Base-by-base conservation (phyloP, 1,140 invertebrate species). In the Ips nitidus region DNA sequence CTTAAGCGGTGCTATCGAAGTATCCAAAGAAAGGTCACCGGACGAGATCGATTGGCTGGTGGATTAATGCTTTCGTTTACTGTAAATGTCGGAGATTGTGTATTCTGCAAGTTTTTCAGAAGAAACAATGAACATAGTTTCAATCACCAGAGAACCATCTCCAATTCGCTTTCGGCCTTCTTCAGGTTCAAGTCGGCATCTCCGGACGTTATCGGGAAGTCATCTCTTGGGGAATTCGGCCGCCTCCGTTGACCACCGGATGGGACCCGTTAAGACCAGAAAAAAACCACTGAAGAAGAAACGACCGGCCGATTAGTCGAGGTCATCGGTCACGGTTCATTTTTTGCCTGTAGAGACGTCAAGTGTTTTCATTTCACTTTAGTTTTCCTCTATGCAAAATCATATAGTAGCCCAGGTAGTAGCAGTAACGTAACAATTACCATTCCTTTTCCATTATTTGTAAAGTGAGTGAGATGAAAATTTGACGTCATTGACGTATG, bases 241-340 rank as follows among this genome's bases (percentile, higher is more conserved):
- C 61, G 47, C 61, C 61, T 63, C 61, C 61, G 61, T 63, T 63
- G 61, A 63, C 61, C 61, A 63, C 61, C 61, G 61, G 61, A 63
- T 63, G 50, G 36, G 47, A 52, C 39, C 61, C 45, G 61, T 63
- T 63, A 52, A 52, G 50, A 39, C 47, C 61, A 63, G 37, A 50
- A 63, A 63, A 60, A 63, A 63, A 8, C 56, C 45, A 45, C 41
- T n/a, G 59, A 61, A 61, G 59, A 47, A 61, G 42, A 61, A 61
- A n/a, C 59, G 39, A 61, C 59, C 22, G 61, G 38, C 50, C 61
- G 61, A 63, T 63, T 63, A 63, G 61, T 52, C 61, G 61, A 52
- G 61, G 61, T 63, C 61, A 63, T 63, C 61, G 61, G 61, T 63
- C 61, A 63, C 61, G 58, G 41, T 57, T 57, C 37, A 55, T 38